Base-by-base conservation (phyloP, 2,888 invertebrate genomes). In the Lycocerus yunnanus region DNA sequence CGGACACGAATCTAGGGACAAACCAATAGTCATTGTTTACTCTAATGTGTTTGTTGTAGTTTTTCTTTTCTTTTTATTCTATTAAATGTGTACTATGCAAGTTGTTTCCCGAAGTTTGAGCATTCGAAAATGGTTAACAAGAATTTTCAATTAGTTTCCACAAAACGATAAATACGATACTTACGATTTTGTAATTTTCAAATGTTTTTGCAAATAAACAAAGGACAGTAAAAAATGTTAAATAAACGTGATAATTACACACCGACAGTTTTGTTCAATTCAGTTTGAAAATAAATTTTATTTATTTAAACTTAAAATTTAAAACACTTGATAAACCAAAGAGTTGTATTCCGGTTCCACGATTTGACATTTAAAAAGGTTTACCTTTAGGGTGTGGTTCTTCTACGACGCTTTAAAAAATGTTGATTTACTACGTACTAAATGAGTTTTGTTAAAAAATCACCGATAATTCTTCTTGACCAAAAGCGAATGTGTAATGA, bases 1-100 rank as follows among this genome's bases (percentile, higher is more conserved):
- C 73, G 71, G 68, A 76, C 73, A 76, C 66, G 70, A 76, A 73
- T 71, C 68, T 43, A 58, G 71, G 66, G 73, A 70, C 61, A 60
- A 60, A 60, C 72, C 68, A 70, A 72, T 73, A 68, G 76, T 71
- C 73, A 76, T 67, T 73, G 66, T 67, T 70, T 43, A 59, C 69
- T 72, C 72, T 75, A 75, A 75, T 75, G 66, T 72, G 59, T 69
- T 58, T 72, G 63, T 72, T 75, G 61, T 68, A 65, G 69, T 58
- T 72, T 69, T 72, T 70, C 72, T 75, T 72, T 68, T 15, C 43
- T n/a, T 43, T 43, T 43, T 43, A 43, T 43, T 43, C 43, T 43
- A 43, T 43, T 43, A 43, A 43, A 43, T 43, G 43, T 43, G n/a
- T 43, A 43, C 43, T 43, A 43, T 43, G 43, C 43, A 43, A 43